Base-by-base conservation (phyloP, 2,888 invertebrate species). In the Cosmopolites sordidus region DNA sequence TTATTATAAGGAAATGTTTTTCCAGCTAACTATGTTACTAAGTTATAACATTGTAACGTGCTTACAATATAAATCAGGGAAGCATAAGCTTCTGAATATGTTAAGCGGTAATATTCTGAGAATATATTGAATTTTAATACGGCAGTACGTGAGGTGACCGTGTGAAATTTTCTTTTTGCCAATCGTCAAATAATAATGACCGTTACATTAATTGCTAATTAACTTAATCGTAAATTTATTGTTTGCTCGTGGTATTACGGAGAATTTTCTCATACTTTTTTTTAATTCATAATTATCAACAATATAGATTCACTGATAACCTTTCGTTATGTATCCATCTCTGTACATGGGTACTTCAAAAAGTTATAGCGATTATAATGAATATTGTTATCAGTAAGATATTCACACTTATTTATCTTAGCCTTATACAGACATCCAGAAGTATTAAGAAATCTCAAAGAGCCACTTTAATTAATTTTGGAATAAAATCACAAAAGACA, bases 111-210 rank as follows among this genome's bases (percentile, higher is more conserved):
- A 55, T 64, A 55, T 64, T 64, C 65, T 60, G 47, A 56, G 65
- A 64, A 62, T 56, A 62, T 58, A 62, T 60, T 65, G 62, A 65
- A 65, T 65, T 61, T 61, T 63, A 62, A 63, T 64, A 60, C 60
- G 57, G 56, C 61, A 60, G 58, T 61, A 61, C 54, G 53, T 54
- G 58, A 60, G 56, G 47, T 58, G 57, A 53, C 58, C 61, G 60
- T 63, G 62, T 63, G 62, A 63, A 59, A 56, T 54, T 51, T 55
- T 50, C 46, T 49, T 53, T 52, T 54, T 51, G 56, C 56, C 56
- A 60, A 49, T 51, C 45, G 54, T 52, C 52, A 52, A 56, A 56
- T 56, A 47, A 42, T 53, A 29, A 29, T 47, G 41, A 38, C 45
- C 50, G 45, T 27, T 46, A 37, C 46, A 38, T 47, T 45, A 46